A percentile compares a stretch with the other conserved stretches of the same genome.
phyloP scores from a whole-genome alignment of 2,888 invertebrate species.

The Apotomis capreana region DNA sequence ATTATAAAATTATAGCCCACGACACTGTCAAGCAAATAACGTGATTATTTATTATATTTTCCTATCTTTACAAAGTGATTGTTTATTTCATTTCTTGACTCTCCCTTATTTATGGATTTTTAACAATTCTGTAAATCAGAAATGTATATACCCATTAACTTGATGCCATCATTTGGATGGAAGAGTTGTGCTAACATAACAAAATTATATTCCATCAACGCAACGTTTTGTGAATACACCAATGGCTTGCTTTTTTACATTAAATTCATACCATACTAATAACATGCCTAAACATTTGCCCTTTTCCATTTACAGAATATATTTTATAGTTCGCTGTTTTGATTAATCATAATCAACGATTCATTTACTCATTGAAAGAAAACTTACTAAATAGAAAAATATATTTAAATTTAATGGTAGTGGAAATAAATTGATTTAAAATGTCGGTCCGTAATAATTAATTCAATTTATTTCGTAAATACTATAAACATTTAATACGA shows the following conservation, averaged over 20 bases:
- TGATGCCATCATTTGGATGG: background rate
- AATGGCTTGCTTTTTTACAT: constrained; percentile 1
- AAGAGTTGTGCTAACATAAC: background rate
- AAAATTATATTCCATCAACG: background rate
- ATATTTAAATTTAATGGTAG: no score
- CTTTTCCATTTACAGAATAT: background rate
- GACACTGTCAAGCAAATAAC: no score
- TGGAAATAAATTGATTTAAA: no score
- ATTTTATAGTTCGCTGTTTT: background rate
- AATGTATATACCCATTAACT: background rate
- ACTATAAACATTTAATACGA: no score
- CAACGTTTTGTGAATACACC: background rate
- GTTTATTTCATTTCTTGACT: no score
- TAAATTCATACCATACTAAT: background rate
- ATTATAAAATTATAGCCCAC: no score
- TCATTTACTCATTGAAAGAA: no score
- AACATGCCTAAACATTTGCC: background rate
- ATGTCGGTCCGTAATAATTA: no score
- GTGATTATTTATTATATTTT: no score
- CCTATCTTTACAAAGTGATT: no score
- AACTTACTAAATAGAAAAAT: no score
- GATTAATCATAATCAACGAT: background rate
- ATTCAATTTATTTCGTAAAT: no score
- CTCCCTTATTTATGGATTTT: background rate
- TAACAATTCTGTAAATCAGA: background rate